Conservation (phyloP, 2,113 vertebrate species). For the Pan troglodytes region NHGRI_mPanTro3-v2.1_pri NC_072409.2:83721001-83721500, state of each 20-base stretch:
- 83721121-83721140: not conserved
- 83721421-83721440: conserved; percentile 59
- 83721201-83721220: conserved; percentile 35
- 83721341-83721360: conserved; percentile 30
- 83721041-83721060: conserved; percentile 45
- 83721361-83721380: conserved; percentile 68
- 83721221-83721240: conserved; percentile 25
- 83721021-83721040: not conserved
- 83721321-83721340: conserved; percentile 50
- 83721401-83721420: conserved; percentile 45
- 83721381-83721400: conserved; percentile 50
- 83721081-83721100: not conserved
- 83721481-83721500: conserved; percentile 34
- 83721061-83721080: not conserved
- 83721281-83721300: conserved; percentile 40
- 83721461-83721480: conserved; percentile 49
- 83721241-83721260: conserved; percentile 21
- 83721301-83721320: conserved; percentile 53
- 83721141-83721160: not conserved
- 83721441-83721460: conserved; percentile 3
- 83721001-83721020: conserved; percentile 1
- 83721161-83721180: not conserved
- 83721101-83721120: not conserved
- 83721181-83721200: not conserved
- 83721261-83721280: not conserved